Evolutionary conservation across 2,888 invertebrate species (phyloP), one percentile per base, ranked within the genome.

Genomic region (Corythucha ciliata): DNA sequence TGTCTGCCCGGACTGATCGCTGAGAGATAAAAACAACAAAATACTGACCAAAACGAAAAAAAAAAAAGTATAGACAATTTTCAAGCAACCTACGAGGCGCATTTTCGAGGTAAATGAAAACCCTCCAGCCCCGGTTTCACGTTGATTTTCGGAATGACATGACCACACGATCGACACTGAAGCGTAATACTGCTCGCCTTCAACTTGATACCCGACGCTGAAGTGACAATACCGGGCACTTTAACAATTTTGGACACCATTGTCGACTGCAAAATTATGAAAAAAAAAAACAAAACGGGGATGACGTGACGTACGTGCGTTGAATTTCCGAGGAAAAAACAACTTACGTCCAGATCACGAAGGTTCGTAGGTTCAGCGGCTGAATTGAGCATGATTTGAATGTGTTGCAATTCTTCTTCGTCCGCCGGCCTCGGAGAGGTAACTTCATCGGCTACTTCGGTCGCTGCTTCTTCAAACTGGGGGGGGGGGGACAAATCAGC

Each of bases 51-150:
- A n/a, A 36, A n/a, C n/a, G 36, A 36, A 18, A 36, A 36, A 7
- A n/a, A 36, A 14, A 36, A 36, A 36, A 36, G n/a, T 29, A 29
- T 10, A 12, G 29, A 29, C 29, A 29, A 29, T 8, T 12, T 29
- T 29, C 12, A 12, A 12, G 10, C 29, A 29, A 29, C 29, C 29
- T 14, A 91, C 81, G 89, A 87, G 62, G 80, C 83, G 68, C 98
- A 98, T 70, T 87, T 92, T 55, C 97, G 77, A 0, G 98, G 98
- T 70, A 98, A 72, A 1, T 87, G 79, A 72, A 92, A 96, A 1
- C 97, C 97, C 65, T 99, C 98, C 5, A 98, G 71, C 1, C 98
- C 98, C 6, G 96, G 90, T 65, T 89, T 91, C 0, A 99, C 83
- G 22, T 81, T 74, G 48, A 97, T 75, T 68, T 97, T 92, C 1